Conservation (phyloP, 2,888 invertebrate genomes). For the Leptogaster cylindrica region DNA sequence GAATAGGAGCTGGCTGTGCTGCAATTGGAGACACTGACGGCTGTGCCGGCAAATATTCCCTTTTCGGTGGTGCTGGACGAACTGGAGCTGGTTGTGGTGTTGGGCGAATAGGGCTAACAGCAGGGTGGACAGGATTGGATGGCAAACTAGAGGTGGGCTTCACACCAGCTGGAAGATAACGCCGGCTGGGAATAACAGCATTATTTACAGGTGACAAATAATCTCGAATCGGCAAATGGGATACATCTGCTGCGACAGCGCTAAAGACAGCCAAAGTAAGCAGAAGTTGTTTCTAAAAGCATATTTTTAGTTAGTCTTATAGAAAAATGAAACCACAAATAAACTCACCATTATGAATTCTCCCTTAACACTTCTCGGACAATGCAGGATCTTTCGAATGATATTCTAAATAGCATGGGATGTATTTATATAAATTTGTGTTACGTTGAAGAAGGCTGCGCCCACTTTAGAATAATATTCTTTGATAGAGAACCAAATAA, state of each 20-base stretch:
- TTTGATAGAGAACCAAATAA: not conserved
- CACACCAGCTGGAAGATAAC: not conserved
- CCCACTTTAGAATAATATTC: too few species aligned
- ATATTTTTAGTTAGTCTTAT: not conserved
- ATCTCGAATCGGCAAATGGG: not conserved
- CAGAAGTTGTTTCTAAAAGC: constrained; percentile 10
- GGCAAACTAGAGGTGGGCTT: too few species aligned
- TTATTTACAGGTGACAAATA: constrained; percentile 11
- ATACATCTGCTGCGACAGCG: constrained; percentile 12
- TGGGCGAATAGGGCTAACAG: too few species aligned
- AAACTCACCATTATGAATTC: constrained; percentile 22
- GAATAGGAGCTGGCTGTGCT: not conserved
- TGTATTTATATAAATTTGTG: constrained; percentile 22
- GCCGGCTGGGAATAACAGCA: not conserved
- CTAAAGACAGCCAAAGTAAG: constrained; percentile 9
- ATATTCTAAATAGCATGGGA: not conserved
- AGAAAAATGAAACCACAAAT: not conserved
- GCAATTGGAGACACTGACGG: not conserved
- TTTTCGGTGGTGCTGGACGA: not conserved
- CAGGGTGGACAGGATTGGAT: too few species aligned
- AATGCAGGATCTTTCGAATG: constrained; percentile 15
- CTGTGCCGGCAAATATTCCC: not conserved
- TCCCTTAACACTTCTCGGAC: constrained; percentile 15
- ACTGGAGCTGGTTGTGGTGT: constrained; percentile 4
- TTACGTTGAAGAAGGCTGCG: too few species aligned